Evolutionary conservation across 2,797 vertebrate genomes (phyloP), one percentile per base, ranked within the genome.

Genomic region (Pitangus sulphuratus): DNA sequence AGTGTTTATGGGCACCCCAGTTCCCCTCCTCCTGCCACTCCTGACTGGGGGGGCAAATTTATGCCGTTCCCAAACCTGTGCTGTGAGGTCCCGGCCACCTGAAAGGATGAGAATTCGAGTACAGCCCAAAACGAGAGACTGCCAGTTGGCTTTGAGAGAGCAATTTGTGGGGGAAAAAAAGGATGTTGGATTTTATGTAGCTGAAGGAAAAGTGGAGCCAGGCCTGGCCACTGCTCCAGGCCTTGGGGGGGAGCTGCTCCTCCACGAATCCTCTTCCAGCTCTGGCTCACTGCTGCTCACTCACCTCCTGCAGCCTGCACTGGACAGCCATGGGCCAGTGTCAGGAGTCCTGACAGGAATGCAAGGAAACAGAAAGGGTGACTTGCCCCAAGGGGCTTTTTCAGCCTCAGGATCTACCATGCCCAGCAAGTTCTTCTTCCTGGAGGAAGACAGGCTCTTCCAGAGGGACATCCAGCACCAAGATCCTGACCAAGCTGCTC

Each of bases 231-330:
- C 95, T 76, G 64, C 31, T 60, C 2, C 22, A 82, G 40, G 70
- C 95, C 89, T 65, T 39, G 68, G 9, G 83, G 66, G 84, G 95
- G 95, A 96, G 91, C 93, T 96, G 96, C 95, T 85, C 62, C 4
- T 30, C 93, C 60, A 11, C 5, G 31, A 71, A 89, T 91, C 24
- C 37, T 57, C 42, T 16, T 5, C 3, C 44, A 24, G 69, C 57
- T 60, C 57, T 4, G 1, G 26, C 51, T 70, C 11, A 1, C 33
- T 60, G 45, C 75, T 5, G 4, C 58, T 71, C 13, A 0, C 62
- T 33, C 57, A 7, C n/a, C 79, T 81, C 56, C 71, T 12, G 31
- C 58, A 13, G 14, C 65, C 65, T 18, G 19, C 62, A 20, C 24
- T 28, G 0, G 11, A 8, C 11, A 62, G 31, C 31, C 69, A 24